Evolutionary conservation across 2,797 vertebrate species (phyloP).

Genomic region (Potorous gilbertii): DNA sequence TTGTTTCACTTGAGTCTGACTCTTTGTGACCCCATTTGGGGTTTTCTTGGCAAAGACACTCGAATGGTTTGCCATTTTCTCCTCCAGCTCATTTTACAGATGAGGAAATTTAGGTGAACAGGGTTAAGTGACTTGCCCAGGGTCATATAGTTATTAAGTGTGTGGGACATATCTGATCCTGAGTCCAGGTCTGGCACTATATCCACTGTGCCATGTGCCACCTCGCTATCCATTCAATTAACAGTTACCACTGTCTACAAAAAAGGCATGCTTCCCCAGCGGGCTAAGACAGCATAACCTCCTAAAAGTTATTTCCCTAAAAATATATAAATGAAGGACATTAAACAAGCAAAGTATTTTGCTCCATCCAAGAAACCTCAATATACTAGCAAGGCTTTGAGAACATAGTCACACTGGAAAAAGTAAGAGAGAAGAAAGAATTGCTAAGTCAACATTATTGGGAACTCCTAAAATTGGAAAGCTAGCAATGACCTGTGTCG

Average conservation of each 20-base stretch:
- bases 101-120: neutral
- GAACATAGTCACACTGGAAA: conserved; percentile 34
- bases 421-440: conserved; percentile 37
- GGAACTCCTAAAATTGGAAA: conserved; percentile 51
- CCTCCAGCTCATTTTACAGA: neutral
- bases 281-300: neutral
- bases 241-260: neutral
- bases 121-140: neutral
- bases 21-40: neutral
- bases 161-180: neutral
- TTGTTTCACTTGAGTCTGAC: neutral
- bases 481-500: conserved; percentile 31
- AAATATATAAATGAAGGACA: neutral
- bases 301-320: neutral
- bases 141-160: neutral
- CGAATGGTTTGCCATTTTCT: neutral
- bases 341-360: neutral
- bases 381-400: neutral
- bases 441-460: conserved; percentile 12
- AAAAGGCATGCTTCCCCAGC: neutral
- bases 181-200: neutral
- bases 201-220: neutral
- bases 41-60: neutral
- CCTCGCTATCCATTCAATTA: neutral
- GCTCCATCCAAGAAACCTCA: neutral